These are phyloP conservation scores for Conchocele bisecta DNA, from an alignment of 2,888 invertebrate genomes.

Conservation along the genomic window DNA sequence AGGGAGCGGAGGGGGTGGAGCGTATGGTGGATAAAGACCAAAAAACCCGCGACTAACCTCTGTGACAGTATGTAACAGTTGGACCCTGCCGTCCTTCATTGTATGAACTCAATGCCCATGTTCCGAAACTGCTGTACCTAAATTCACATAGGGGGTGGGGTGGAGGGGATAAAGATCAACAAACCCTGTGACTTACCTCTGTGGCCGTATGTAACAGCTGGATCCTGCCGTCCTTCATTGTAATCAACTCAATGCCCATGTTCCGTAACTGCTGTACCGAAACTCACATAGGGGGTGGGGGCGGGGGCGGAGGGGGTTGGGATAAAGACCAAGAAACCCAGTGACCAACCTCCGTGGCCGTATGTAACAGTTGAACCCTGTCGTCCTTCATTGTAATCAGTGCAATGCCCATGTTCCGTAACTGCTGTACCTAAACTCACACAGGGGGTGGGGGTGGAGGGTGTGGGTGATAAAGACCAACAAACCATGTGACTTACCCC, in stretches of 20 bases:
- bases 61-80: slow-evolving; percentile 91
- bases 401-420: slow-evolving; percentile 97
- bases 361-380: slow-evolving; percentile 94
- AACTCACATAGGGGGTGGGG: too few species aligned
- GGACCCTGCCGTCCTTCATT: slow-evolving; percentile 94
- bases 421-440: too few species aligned
- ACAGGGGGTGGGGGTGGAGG: too few species aligned
- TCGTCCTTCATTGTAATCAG: slow-evolving; percentile 95
- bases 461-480: too few species aligned
- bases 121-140: slow-evolving; percentile 92
- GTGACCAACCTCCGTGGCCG: slow-evolving; percentile 91
- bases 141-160: too few species aligned
- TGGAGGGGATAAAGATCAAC: too few species aligned
- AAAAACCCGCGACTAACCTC: too few species aligned
- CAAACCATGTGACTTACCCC: too few species aligned
- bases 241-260: slow-evolving; percentile 97
- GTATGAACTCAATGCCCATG: slow-evolving; percentile 98
- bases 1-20: too few species aligned
- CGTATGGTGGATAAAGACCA: too few species aligned
- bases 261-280: slow-evolving; percentile 92
- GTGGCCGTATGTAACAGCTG: slow-evolving; percentile 92
- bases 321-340: too few species aligned
- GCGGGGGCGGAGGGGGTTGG: too few species aligned
- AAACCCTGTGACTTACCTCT: slow-evolving; percentile 86
- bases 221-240: slow-evolving; percentile 93